Conservation (phyloP, 2,888 invertebrate genomes). For the Drosophila pseudotakahashii region DNA sequence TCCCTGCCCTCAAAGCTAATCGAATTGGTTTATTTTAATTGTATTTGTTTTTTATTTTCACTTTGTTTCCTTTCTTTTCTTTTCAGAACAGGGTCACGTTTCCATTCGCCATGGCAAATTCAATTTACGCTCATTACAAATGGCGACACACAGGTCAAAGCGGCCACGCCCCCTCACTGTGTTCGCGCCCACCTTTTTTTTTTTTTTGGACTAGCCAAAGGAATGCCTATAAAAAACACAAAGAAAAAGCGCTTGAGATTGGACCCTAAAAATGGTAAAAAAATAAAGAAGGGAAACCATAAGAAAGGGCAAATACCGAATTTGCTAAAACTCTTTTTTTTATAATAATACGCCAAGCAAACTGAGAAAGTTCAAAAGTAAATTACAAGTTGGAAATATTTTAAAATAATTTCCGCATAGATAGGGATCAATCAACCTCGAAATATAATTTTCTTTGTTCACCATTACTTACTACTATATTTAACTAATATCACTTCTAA, state of each 20-base stretch:
- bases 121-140: conserved; percentile 46
- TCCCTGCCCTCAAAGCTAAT: conserved; percentile 24
- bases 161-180: neutral
- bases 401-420: too few species aligned
- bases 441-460: too few species aligned
- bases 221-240: conserved; percentile 18
- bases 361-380: too few species aligned
- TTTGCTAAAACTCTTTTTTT: neutral
- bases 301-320: neutral
- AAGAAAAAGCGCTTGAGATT: conserved; percentile 15
- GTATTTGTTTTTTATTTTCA: conserved; percentile 20
- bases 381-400: too few species aligned
- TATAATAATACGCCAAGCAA: too few species aligned
- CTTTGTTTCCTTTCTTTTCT: conserved; percentile 17
- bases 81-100: conserved; percentile 46
- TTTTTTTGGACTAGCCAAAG: neutral
- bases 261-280: neutral
- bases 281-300: neutral
- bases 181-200: neutral
- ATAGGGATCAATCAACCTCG: too few species aligned
- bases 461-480: too few species aligned
- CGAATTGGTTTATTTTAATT: conserved; percentile 66
- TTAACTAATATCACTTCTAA: too few species aligned
- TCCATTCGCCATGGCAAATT: conserved; percentile 45
- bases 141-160: conserved; percentile 20